A percentile compares a stretch with the other conserved stretches of the same genome.
Evolutionary conservation across 2,113 vertebrate genomes (phyloP).

Genomic region (Nesogale talazaci): DNA sequence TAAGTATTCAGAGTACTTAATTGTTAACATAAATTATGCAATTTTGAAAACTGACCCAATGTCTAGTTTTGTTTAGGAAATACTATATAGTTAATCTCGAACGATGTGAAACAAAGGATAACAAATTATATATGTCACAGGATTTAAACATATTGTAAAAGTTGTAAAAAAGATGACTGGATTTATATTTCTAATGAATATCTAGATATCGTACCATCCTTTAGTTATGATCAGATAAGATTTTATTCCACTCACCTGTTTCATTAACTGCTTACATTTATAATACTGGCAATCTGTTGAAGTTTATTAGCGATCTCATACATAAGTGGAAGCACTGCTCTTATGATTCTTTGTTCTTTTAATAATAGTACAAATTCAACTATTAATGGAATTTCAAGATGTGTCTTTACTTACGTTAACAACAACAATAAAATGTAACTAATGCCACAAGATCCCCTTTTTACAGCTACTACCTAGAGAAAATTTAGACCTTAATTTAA

Average conservation of each 20-base stretch:
- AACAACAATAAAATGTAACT: not conserved
- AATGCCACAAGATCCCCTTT: not conserved
- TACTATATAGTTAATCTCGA: not conserved
- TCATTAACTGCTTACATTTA: not conserved
- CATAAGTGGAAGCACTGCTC: not conserved
- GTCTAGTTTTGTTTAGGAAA: not conserved
- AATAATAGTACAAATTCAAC: not conserved
- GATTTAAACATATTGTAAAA: not conserved
- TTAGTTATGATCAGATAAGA: not conserved
- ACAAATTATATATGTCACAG: not conserved
- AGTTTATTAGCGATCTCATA: not conserved
- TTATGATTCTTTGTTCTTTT: not conserved
- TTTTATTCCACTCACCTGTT: not conserved
- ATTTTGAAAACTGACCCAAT: constrained; percentile 20
- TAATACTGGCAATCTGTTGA: not conserved
- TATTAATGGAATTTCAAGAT: not conserved
- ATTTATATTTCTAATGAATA: not conserved
- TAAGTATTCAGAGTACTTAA: not conserved
- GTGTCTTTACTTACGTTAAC: not conserved
- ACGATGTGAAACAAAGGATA: not conserved
- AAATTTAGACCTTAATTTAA: constrained; percentile 19
- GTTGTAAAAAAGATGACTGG: not conserved
- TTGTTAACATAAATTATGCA: not conserved
- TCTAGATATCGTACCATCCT: not conserved
- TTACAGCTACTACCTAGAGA: not conserved